These are phyloP conservation scores for Uloborus plumipes DNA, from an alignment of 2,888 invertebrate species.

Conservation along the genomic window DNA sequence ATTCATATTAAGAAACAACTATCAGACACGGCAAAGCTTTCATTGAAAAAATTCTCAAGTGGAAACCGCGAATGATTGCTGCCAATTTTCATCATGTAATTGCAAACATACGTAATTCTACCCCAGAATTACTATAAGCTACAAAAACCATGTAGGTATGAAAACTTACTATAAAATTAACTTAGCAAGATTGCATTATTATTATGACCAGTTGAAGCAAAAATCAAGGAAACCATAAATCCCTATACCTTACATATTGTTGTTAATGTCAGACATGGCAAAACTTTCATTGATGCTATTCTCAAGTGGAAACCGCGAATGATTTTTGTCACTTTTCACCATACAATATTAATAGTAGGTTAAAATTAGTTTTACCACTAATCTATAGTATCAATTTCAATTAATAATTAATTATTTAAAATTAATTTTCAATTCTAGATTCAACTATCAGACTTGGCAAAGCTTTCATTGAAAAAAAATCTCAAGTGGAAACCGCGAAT, in stretches of 20 bases:
- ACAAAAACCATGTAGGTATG: too few species aligned
- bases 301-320: constrained; percentile 4
- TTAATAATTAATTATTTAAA: too few species aligned
- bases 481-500: constrained; percentile 25
- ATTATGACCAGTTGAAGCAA: too few species aligned
- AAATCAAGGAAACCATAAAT: too few species aligned
- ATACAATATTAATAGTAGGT: too few species aligned
- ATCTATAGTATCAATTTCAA: too few species aligned
- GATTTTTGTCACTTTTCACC: background rate
- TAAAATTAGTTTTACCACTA: too few species aligned
- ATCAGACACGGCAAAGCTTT: constrained; percentile 3
- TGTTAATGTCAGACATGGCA: background rate
- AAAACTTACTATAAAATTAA: too few species aligned
- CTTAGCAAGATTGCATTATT: too few species aligned
- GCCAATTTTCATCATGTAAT: background rate
- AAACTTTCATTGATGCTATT: background rate
- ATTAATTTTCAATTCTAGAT: background rate
- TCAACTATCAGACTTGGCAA: background rate
- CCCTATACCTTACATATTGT: too few species aligned
- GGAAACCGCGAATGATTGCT: constrained; percentile 16
- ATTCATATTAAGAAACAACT: too few species aligned
- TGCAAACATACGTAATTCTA: background rate
- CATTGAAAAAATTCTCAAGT: constrained; percentile 17
- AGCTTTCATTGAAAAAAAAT: constrained; percentile 6
- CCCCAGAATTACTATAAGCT: background rate